phyloP scores from a whole-genome alignment of 2,888 invertebrate species.

The Polyploca ridens region DNA sequence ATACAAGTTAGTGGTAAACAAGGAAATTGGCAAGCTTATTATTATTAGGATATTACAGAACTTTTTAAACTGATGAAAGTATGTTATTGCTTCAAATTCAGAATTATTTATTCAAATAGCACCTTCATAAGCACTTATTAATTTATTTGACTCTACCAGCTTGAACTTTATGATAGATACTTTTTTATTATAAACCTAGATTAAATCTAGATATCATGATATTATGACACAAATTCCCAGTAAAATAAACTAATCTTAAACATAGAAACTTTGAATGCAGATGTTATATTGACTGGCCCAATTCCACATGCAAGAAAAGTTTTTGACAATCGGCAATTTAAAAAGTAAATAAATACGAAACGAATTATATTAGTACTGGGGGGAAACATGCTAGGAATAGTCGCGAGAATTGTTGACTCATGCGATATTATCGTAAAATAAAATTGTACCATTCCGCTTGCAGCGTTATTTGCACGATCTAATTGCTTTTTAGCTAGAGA shows the following conservation, averaged over 20 bases:
- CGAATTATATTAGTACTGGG: not conserved
- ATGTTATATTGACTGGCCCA: not conserved
- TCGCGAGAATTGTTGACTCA: constrained; percentile 11
- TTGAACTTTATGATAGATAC: no score
- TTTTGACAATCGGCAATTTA: not conserved
- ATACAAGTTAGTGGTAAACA: not conserved
- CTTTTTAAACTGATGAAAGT: no score
- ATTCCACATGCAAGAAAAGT: not conserved
- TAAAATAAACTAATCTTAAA: no score
- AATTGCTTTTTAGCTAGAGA: constrained; percentile 4
- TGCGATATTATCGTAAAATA: not conserved
- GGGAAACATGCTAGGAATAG: constrained; percentile 2
- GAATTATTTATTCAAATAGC: no score
- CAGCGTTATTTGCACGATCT: not conserved
- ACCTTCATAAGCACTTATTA: not conserved
- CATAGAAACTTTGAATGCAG: not conserved
- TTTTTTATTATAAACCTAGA: no score
- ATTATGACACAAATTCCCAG: no score
- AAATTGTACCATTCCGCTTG: constrained; percentile 3
- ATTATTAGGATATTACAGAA: no score
- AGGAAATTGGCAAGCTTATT: not conserved
- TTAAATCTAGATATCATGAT: no score
- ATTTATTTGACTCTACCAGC: no score
- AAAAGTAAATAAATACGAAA: not conserved
- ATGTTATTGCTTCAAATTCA: no score